phyloP scores from a whole-genome alignment of 2,113 vertebrate species.

The Dicerorhinus sumatrensis region DNA sequence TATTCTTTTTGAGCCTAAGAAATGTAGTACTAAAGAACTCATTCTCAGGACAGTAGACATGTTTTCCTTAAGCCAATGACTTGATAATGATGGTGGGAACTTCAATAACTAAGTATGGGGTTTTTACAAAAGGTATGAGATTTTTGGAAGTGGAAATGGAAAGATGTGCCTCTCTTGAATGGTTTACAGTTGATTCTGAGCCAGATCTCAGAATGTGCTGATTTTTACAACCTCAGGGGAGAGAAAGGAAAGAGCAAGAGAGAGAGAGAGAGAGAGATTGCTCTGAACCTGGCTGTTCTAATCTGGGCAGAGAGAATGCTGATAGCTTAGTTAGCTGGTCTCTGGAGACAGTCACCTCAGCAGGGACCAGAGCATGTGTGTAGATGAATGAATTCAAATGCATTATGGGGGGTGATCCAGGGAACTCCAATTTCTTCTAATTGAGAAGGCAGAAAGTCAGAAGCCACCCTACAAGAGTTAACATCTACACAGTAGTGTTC shows the following conservation, averaged over 20 bases:
- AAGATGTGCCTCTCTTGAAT: neutral
- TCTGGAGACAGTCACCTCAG: neutral
- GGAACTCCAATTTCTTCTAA: neutral
- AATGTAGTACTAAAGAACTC: neutral
- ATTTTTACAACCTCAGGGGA: neutral
- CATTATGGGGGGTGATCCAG: neutral
- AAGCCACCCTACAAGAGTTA: constrained; percentile 65
- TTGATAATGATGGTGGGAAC: neutral
- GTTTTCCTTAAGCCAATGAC: neutral
- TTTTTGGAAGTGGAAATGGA: constrained; percentile 6
- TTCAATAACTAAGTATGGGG: neutral
- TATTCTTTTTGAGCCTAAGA: neutral
- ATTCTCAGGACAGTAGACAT: neutral
- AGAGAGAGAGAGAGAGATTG: neutral
- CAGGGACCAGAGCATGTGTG: neutral
- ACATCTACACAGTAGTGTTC: constrained; percentile 81
- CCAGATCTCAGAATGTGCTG: neutral
- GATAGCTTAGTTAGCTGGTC: neutral
- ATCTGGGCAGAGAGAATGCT: neutral
- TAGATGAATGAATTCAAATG: neutral
- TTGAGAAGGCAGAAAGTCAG: constrained; percentile 35
- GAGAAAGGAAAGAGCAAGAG: no score
- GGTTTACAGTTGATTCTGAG: constrained; percentile 8
- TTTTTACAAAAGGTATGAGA: neutral
- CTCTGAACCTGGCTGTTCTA: neutral